phyloP scores from a whole-genome alignment of 2,797 vertebrate species.

The Karalla daura region DNA sequence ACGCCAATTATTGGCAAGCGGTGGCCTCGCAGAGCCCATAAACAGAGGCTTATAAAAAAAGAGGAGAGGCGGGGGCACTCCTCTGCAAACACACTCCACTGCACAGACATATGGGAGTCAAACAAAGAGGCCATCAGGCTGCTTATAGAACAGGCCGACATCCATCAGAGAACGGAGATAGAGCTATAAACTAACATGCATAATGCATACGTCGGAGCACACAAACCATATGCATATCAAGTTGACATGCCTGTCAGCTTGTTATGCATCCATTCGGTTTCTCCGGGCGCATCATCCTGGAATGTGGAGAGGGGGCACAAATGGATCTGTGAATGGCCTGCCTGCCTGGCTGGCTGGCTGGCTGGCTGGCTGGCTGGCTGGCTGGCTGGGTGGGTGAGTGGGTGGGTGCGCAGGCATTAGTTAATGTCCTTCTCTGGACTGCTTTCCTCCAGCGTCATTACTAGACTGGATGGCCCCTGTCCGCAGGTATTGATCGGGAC shows the following conservation, averaged over 20 bases:
- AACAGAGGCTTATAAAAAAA: constrained; percentile 76
- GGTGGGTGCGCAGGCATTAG: constrained; percentile 63
- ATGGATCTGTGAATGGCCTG: constrained; percentile 28
- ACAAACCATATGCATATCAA: constrained; percentile 49
- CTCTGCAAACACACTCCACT: constrained; percentile 65
- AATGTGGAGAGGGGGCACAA: constrained; percentile 28
- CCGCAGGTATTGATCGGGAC: constrained; percentile 72
- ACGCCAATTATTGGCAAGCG: constrained; percentile 75
- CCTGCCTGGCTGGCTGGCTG: no score
- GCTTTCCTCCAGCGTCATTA: constrained; percentile 65
- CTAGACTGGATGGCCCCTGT: constrained; percentile 58
- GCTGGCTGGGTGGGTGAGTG: no score
- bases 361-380: no score
- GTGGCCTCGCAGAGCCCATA: constrained; percentile 74
- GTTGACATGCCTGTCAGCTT: constrained; percentile 27
- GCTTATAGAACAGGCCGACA: constrained; percentile 50
- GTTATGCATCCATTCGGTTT: constrained; percentile 41
- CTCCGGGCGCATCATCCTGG: constrained; percentile 31
- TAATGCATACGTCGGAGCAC: constrained; percentile 67
- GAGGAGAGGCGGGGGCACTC: no score
- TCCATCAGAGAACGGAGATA: constrained; percentile 61
- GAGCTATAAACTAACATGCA: constrained; percentile 57
- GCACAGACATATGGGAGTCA: constrained; percentile 58
- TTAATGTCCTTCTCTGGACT: constrained; percentile 59
- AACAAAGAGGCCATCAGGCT: constrained; percentile 54